phyloP scores from a whole-genome alignment of 2,113 vertebrate genomes.

The Serinus canaria region DNA sequence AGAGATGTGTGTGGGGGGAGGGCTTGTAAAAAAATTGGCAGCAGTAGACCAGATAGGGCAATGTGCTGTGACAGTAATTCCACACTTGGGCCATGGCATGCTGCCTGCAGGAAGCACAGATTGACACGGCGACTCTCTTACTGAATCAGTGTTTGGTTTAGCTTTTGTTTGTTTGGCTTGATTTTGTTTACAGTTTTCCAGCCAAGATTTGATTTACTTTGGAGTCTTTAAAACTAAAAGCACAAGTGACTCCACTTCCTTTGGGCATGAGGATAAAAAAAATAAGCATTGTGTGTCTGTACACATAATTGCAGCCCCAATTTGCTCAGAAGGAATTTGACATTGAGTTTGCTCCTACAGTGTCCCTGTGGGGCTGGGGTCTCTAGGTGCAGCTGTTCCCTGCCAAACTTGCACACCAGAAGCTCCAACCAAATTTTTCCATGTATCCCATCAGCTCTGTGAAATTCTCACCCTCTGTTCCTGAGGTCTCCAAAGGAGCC shows the following conservation, averaged over 20 bases:
- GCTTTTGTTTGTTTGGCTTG: slow-evolving; percentile 47
- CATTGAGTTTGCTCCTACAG: background rate
- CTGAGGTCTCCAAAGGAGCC: background rate
- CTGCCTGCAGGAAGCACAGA: slow-evolving; percentile 30
- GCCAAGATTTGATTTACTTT: slow-evolving; percentile 50
- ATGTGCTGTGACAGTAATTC: slow-evolving; percentile 32
- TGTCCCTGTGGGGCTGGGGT: background rate
- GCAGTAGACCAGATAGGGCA: background rate
- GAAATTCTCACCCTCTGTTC: background rate
- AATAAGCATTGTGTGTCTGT: background rate
- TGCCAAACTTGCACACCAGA: background rate
- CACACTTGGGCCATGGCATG: background rate
- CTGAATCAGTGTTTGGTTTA: slow-evolving; percentile 51
- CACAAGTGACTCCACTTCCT: background rate
- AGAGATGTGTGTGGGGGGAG: too few species aligned
- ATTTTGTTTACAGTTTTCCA: slow-evolving; percentile 52
- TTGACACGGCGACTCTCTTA: slow-evolving; percentile 4
- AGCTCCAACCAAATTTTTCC: background rate
- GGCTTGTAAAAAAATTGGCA: background rate
- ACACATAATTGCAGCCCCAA: background rate
- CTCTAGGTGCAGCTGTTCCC: background rate
- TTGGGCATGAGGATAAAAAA: background rate
- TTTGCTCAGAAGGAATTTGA: background rate
- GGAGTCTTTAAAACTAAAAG: slow-evolving; percentile 35
- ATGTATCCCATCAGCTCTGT: background rate